Evolutionary conservation across 2,888 invertebrate species (phyloP), one percentile per base, ranked within the genome.

Genomic region (Heliconius charithonia): DNA sequence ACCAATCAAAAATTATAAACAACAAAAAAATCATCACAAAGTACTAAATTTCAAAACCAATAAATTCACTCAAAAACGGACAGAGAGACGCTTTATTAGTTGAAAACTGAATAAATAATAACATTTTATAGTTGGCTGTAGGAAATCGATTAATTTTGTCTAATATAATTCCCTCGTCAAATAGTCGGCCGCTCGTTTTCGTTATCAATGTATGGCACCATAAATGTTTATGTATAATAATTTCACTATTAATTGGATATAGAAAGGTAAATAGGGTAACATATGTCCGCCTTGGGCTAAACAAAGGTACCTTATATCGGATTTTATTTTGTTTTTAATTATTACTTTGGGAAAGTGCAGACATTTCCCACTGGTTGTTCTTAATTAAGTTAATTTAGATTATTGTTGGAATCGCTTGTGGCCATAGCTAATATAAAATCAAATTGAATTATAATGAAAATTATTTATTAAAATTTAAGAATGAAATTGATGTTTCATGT

Each of bases 121-220:
- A 76, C 66, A 77, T 65, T 74, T 76, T 77, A 67, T 79, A 80
- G 69, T 78, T 76, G 88, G 79, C 81, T 79, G 80, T 89, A 88
- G 86, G 86, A 88, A 92, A 93, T 93, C 94, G 93, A 93, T 93
- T 93, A 93, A 92, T 94, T 92, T 91, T 90, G 89, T 90, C 91
- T 91, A 92, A 93, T 93, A 91, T 92, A 93, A 93, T 92, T 92
- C 86, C 88, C 89, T 91, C 92, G 89, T 93, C 93, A 93, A 93
- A 92, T 89, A 91, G 92, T 91, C 90, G 88, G 89, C 84, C 85
- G 88, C 87, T 92, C 91, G 93, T 93, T 93, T 92, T 87, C 89
- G 90, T 93, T 93, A 94, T 94, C 92, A 93, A 91, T 89, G 91
- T 90, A 90, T 91, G 87, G 91, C 88, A 89, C 88, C 85, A 89